phyloP scores from a whole-genome alignment of 2,888 invertebrate species.

The Sesia bembeciformis region DNA sequence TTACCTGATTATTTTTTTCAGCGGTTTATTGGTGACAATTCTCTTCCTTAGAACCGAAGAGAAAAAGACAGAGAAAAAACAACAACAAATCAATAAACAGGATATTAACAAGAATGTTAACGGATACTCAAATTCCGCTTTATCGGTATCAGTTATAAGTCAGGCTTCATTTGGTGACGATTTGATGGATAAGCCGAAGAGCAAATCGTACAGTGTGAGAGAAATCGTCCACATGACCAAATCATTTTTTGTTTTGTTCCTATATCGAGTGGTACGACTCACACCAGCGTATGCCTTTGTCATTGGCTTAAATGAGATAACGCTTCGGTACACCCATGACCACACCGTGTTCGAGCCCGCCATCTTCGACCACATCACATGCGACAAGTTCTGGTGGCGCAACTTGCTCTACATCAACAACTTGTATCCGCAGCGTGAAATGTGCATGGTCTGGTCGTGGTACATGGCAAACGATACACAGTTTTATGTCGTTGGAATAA shows the following conservation, averaged over 20 bases:
- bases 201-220: conserved; percentile 37
- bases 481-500: conserved; percentile 81
- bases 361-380: conserved; percentile 81
- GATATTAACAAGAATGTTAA: conserved; percentile 61
- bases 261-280: conserved; percentile 78
- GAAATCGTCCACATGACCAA: conserved; percentile 53
- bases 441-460: conserved; percentile 90
- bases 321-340: conserved; percentile 81
- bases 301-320: conserved; percentile 82
- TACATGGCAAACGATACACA: conserved; percentile 88
- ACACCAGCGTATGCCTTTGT: conserved; percentile 89
- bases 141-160: conserved; percentile 59
- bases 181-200: conserved; percentile 46
- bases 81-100: conserved; percentile 26
- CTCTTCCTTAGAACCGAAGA: conserved; percentile 79
- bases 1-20: conserved; percentile 38
- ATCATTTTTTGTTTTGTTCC: conserved; percentile 65
- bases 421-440: conserved; percentile 82
- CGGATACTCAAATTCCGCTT: conserved; percentile 55
- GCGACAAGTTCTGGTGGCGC: conserved; percentile 87
- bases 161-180: conserved; percentile 63
- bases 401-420: conserved; percentile 89
- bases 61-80: conserved; percentile 50
- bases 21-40: conserved; percentile 82
- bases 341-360: conserved; percentile 83